A percentile compares a stretch with the other conserved stretches of the same genome.
Evolutionary conservation across 2,797 vertebrate species (phyloP).

Genomic region (Alca torda): DNA sequence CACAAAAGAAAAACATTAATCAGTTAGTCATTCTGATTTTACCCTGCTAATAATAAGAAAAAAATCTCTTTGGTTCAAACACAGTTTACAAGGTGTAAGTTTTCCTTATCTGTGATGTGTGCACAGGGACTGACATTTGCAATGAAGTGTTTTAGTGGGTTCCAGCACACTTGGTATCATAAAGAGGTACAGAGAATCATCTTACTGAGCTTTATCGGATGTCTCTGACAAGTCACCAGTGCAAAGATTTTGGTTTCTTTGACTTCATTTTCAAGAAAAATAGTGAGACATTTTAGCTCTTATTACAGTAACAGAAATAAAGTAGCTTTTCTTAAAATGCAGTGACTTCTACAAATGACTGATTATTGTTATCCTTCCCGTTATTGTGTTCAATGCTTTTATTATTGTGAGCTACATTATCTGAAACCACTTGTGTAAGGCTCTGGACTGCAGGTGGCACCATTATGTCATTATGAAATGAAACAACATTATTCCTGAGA

Average conservation of each 20-base stretch:
- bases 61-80: background rate
- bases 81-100: background rate
- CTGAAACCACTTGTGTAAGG: background rate
- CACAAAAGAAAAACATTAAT: background rate
- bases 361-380: background rate
- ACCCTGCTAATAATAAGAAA: background rate
- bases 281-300: background rate
- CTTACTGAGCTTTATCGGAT: background rate
- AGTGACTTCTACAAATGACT: background rate
- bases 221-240: background rate
- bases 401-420: background rate
- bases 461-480: conserved; percentile 42
- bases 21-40: background rate
- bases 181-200: background rate
- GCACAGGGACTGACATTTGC: background rate
- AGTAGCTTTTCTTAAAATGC: background rate
- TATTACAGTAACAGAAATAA: background rate
- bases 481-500: background rate
- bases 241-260: background rate
- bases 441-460: conserved; percentile 41
- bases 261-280: background rate
- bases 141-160: background rate
- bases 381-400: background rate
- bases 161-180: background rate
- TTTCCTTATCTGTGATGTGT: background rate